These are phyloP conservation scores for Caenorhabditis doughertyi DNA, from an alignment of 2,888 invertebrate species.

Conservation along the genomic window DNA sequence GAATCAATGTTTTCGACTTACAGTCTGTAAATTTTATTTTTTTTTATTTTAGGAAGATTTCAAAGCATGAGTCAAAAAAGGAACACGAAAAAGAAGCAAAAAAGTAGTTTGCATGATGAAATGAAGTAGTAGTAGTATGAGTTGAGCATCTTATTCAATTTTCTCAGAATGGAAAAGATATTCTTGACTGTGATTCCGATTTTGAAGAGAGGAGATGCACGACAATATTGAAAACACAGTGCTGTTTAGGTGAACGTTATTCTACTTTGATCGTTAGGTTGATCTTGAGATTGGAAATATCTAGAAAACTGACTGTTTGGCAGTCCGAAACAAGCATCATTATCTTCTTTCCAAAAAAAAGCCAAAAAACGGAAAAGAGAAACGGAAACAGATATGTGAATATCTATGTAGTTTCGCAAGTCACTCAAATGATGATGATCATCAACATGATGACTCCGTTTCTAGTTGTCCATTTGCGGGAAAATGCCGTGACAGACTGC, in stretches of 20 bases:
- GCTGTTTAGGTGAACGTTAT: too few species aligned
- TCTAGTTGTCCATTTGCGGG: conserved; percentile 26
- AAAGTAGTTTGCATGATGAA: conserved; percentile 7
- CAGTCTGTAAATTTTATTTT: too few species aligned
- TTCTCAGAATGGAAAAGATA: background rate
- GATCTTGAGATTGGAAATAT: too few species aligned
- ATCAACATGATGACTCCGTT: conserved; percentile 41
- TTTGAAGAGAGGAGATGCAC: background rate
- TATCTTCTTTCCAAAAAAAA: background rate
- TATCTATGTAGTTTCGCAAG: conserved; percentile 21
- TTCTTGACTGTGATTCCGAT: background rate
- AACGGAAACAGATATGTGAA: conserved; percentile 41
- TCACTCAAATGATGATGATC: conserved; percentile 44
- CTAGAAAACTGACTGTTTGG: too few species aligned
- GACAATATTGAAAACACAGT: too few species aligned
- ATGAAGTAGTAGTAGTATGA: background rate
- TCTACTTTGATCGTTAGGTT: too few species aligned
- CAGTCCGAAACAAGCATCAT: background rate
- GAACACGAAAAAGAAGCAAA: background rate
- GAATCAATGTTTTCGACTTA: too few species aligned
- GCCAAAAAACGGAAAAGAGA: background rate
- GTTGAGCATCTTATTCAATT: background rate
- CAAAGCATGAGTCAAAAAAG: too few species aligned
- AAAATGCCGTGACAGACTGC: conserved; percentile 34
- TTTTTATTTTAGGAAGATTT: too few species aligned